phyloP scores from a whole-genome alignment of 2,113 vertebrate genomes.

The Struthio camelus region DNA sequence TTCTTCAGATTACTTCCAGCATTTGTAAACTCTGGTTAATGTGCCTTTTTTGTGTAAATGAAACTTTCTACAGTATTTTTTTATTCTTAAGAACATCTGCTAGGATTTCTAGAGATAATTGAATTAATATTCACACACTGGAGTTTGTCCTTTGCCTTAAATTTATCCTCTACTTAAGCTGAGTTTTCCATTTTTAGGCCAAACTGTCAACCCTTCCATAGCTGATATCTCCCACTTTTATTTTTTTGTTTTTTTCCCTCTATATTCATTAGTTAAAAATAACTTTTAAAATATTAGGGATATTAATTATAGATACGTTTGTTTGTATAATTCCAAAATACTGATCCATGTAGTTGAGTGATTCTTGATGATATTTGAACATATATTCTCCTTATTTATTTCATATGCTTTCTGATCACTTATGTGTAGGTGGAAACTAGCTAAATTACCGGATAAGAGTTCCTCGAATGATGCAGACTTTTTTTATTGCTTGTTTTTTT shows the following conservation, averaged over 20 bases:
- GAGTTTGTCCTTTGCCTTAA: neutral
- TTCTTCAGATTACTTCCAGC: constrained; percentile 22
- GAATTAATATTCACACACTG: neutral
- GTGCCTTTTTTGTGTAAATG: constrained; percentile 15
- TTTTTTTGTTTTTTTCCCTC: neutral
- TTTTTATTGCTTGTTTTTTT: neutral
- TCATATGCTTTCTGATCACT: neutral
- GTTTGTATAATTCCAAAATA: neutral
- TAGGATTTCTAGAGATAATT: neutral
- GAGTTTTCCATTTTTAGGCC: neutral
- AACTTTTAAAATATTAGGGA: neutral
- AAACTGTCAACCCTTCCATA: neutral
- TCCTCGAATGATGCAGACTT: neutral
- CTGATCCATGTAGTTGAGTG: neutral
- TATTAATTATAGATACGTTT: neutral
- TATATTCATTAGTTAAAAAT: neutral
- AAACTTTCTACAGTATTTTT: neutral
- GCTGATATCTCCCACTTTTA: neutral
- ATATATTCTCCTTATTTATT: neutral
- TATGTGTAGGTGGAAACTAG: neutral
- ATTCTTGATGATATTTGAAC: neutral
- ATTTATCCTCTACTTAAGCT: neutral
- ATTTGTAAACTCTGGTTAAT: constrained; percentile 8
- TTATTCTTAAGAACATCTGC: neutral
- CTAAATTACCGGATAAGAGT: neutral